These are phyloP conservation scores for Microplitis demolitor DNA, from an alignment of 1,140 invertebrate species.

Conservation along the genomic window DNA sequence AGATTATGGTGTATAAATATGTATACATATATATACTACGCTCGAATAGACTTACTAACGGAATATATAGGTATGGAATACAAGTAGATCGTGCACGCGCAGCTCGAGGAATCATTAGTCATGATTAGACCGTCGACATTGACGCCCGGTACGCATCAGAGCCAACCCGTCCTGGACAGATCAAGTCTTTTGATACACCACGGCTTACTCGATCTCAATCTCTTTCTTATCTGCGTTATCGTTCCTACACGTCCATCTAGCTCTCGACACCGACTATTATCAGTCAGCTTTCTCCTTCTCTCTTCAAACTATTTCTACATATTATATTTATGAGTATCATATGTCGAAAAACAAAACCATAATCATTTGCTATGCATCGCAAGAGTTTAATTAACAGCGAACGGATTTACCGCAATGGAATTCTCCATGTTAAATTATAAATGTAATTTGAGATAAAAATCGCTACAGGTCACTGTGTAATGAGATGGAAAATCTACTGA, in stretches of 20 bases:
- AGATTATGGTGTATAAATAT: not conserved
- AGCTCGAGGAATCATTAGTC: constrained; percentile 42
- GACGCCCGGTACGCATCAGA: constrained; percentile 31
- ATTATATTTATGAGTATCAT: too few relatives aligned
- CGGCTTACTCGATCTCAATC: constrained; percentile 1
- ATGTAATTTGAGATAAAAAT: constrained; percentile 18
- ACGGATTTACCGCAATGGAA: not conserved
- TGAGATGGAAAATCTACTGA: too few relatives aligned
- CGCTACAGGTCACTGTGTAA: not conserved
- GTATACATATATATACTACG: too few relatives aligned
- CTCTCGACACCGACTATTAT: too few relatives aligned
- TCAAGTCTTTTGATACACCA: constrained; percentile 45
- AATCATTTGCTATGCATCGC: not conserved
- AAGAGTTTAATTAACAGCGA: not conserved
- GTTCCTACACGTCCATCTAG: not conserved
- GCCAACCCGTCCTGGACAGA: constrained; percentile 25
- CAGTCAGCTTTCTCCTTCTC: too few relatives aligned
- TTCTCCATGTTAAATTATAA: constrained; percentile 7
- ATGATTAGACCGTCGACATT: constrained; percentile 50
- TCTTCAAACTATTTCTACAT: too few relatives aligned
- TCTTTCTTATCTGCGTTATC: constrained; percentile 22
- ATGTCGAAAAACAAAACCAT: too few relatives aligned
- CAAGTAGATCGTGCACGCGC: not conserved
- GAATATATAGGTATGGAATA: not conserved
- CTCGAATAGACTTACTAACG: too few relatives aligned